Evolutionary conservation across 1,140 invertebrate genomes (phyloP), one percentile per base, ranked within the genome.

Genomic region (Cyclina sinensis): DNA sequence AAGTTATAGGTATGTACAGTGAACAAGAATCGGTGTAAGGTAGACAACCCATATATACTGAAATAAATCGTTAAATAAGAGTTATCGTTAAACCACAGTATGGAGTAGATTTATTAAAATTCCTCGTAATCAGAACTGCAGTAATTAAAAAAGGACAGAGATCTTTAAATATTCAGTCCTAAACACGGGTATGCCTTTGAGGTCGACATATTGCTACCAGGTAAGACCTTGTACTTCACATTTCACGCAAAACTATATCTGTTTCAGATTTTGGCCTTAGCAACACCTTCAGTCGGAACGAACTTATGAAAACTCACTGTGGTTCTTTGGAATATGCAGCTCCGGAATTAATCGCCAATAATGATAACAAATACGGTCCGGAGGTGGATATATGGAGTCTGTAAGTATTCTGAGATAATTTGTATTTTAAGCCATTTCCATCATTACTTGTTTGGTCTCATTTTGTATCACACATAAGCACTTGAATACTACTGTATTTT

Each of bases 301-400:
- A 96, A 21, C 95, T 96, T 37, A 95, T 97, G 91, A 96, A 96
- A 87, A 98, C 97, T 0, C 97, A 97, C 89, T 97, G 97, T 94
- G 97, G 97, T 32, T 97, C 97, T 37, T 96, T 97, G 3, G 97
- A 97, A 94, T 98, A 97, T 93, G 97, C 97, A 0, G 97, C 97
- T 32, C 97, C 97, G 0, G 97, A 97, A 94, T 95, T 97, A 16
- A 97, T 97, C 88, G 94, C 96, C 37, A 95, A 96, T 68, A 96
- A 96, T 0, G 96, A 96, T 86, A 62, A 62, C 14, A 95, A 95
- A 81, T 97, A 97, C 93, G 97, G 97, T 30, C 97, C 97, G n/a
- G 97, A 97, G 95, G 96, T 97, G 16, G 97, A 97, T 93, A 95
- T 97, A 18, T 97, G 97, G 97, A 97, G 97, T 94, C 95, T 97